Percentiles rank a stretch among this genome's conserved stretches.
Evolutionary conservation across 1,140 invertebrate species (phyloP).

Genomic region (Drosophila ficusphila): DNA sequence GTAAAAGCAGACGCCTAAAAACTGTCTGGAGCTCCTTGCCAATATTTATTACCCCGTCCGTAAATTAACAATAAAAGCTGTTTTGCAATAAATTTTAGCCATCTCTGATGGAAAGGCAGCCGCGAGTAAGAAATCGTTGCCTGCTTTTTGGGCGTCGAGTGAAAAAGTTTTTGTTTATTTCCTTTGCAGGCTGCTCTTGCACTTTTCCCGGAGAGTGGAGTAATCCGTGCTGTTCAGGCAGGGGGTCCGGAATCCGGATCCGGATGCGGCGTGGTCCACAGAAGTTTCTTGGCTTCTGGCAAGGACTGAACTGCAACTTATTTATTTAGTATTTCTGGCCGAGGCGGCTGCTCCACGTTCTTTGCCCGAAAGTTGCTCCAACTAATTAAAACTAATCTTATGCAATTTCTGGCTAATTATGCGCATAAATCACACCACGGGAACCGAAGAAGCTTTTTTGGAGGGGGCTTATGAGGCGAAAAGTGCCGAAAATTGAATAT

Average conservation of each 20-base stretch:
- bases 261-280: slow-evolving; percentile 9
- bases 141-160: slow-evolving; percentile 17
- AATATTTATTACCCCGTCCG: neutral
- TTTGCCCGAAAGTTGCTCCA: slow-evolving; percentile 16
- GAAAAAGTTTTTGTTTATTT: slow-evolving; percentile 53
- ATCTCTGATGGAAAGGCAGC: slow-evolving; percentile 6
- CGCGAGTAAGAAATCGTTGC: slow-evolving; percentile 14
- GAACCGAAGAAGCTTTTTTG: neutral
- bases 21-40: no score
- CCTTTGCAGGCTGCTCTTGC: slow-evolving; percentile 15
- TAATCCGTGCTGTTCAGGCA: slow-evolving; percentile 13
- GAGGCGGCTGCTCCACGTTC: neutral
- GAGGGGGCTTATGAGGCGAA: neutral
- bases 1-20: no score
- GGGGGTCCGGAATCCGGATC: slow-evolving; percentile 11
- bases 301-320: slow-evolving; percentile 38
- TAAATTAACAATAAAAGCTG: neutral
- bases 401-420: slow-evolving; percentile 47
- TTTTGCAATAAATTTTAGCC: neutral
- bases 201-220: neutral
- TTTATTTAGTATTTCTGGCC: slow-evolving; percentile 41
- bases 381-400: slow-evolving; percentile 71
- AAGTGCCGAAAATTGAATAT: slow-evolving; percentile 18
- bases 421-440: slow-evolving; percentile 28
- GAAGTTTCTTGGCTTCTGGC: slow-evolving; percentile 29